Evolutionary conservation across 2,113 vertebrate species (phyloP), one percentile per base, ranked within the genome.

Genomic region (Dasyornis broadbenti): DNA sequence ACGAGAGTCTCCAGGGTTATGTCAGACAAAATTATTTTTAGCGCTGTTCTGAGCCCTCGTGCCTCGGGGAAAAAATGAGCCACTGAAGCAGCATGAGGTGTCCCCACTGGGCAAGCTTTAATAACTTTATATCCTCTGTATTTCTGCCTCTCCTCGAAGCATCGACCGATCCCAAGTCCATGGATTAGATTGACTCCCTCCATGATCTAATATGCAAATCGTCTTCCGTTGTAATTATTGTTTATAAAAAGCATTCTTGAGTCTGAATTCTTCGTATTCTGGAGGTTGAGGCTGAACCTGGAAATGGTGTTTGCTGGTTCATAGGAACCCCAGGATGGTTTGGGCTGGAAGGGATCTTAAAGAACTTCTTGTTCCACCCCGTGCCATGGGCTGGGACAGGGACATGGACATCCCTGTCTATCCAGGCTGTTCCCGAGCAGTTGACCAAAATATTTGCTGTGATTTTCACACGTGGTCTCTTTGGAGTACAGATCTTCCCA

Each of bases 1-100:
- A 73, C 2, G 45, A 80, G 60, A 94, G 56, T 92, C 90, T 95
- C 94, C 10, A 19, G 95, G 91, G 95, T 95, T 94, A 91, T 96
- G 92, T 94, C 94, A 95, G 91, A 95, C 95, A 94, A 35, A 90
- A 91, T 85, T 96, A 95, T 97, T 96, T 95, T 96, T 95, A 95
- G 92, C n/a, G 2, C 30, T 61, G 84, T 69, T 95, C 60, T 45
- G 61, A 95, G 87, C 82, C 89, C 91, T 95, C 35, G 5, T 92
- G 94, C 96, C 95, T 94, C 23, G 0, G 94, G 94, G 91, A 94
- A 87, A 91, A 75, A 97, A 85, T 21, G 92, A 94, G 86, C 89
- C 91, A 80, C 91, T 69, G 94, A 49, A 95, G 92, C 60, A 65
- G 89, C 86, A 82, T 92, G 95, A 96, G 59, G 84, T 91, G 93